Conservation (phyloP, 2,113 vertebrate species). For the Tachuris rubrigastra region DNA sequence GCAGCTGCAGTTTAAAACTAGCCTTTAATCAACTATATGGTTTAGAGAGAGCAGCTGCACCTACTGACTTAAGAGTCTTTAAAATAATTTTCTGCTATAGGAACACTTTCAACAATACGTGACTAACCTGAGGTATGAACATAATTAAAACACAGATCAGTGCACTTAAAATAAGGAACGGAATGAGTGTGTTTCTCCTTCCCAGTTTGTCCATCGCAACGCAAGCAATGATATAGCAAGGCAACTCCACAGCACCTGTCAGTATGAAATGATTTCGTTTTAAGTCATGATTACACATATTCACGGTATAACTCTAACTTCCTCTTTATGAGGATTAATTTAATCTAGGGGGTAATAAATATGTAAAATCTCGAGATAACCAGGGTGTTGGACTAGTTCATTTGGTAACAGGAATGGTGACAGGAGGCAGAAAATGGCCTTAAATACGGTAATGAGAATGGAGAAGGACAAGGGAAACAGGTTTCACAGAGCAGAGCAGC, state of each 20-base stretch:
- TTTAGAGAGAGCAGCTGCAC: not conserved
- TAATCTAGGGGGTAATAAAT: not conserved
- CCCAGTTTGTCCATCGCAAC: conserved; percentile 86
- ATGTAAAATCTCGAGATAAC: not conserved
- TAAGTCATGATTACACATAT: not conserved
- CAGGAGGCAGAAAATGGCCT: not conserved
- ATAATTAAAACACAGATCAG: conserved; percentile 82
- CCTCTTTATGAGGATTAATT: not conserved
- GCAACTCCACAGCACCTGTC: conserved; percentile 89
- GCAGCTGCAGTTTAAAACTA: not conserved
- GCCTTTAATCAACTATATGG: not conserved
- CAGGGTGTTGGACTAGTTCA: not conserved
- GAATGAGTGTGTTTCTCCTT: conserved; percentile 84
- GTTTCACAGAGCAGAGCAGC: not conserved
- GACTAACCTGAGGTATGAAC: conserved; percentile 83
- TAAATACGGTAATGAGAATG: not conserved
- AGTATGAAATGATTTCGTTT: conserved; percentile 27
- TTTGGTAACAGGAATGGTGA: not conserved
- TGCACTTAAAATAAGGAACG: conserved; percentile 82
- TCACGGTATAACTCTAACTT: not conserved
- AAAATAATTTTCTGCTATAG: not conserved
- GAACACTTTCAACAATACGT: not conserved
- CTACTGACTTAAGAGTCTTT: not conserved
- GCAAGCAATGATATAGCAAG: conserved; percentile 86
- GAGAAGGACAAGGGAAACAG: not conserved